Percentiles rank a stretch among this genome's conserved stretches.
Conservation (phyloP, 2,113 vertebrate genomes). For the Chauna torquata region DNA sequence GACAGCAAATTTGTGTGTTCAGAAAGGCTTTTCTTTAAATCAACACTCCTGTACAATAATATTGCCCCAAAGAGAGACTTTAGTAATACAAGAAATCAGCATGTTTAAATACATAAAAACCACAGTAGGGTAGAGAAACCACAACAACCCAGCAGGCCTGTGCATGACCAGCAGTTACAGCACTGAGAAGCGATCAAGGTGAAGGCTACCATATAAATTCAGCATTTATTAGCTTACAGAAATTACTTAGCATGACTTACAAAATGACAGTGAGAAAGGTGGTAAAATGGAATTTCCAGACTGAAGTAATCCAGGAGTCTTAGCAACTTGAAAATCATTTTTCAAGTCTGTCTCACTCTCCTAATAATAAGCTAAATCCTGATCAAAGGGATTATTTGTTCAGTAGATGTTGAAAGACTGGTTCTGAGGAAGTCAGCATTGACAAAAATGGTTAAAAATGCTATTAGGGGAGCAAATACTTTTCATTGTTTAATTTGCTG, state of each 20-base stretch:
- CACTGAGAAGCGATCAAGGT: slow-evolving; percentile 6
- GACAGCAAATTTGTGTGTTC: not conserved
- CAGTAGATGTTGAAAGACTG: slow-evolving; percentile 5
- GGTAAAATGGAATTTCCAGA: not conserved
- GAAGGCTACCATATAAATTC: slow-evolving; percentile 32
- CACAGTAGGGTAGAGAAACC: slow-evolving; percentile 37
- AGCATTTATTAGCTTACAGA: slow-evolving; percentile 22
- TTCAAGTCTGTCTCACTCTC: not conserved
- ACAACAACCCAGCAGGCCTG: slow-evolving; percentile 25
- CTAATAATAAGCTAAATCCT: not conserved
- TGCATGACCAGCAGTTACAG: not conserved
- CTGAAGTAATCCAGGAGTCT: not conserved
- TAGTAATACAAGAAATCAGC: slow-evolving; percentile 49
- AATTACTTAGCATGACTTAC: not conserved
- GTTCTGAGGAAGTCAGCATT: not conserved
- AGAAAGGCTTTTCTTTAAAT: slow-evolving; percentile 25
- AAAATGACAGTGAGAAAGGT: not conserved
- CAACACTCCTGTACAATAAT: slow-evolving; percentile 42
- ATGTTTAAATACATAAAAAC: slow-evolving; percentile 52
- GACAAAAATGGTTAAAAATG: not conserved
- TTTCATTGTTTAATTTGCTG: not conserved
- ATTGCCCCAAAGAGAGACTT: slow-evolving; percentile 52
- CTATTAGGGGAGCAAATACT: not conserved
- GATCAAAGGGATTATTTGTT: not conserved
- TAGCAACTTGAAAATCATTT: not conserved